These are phyloP conservation scores for Trichonephila clavipes DNA, from an alignment of 1,140 invertebrate species.

Conservation along the genomic window DNA sequence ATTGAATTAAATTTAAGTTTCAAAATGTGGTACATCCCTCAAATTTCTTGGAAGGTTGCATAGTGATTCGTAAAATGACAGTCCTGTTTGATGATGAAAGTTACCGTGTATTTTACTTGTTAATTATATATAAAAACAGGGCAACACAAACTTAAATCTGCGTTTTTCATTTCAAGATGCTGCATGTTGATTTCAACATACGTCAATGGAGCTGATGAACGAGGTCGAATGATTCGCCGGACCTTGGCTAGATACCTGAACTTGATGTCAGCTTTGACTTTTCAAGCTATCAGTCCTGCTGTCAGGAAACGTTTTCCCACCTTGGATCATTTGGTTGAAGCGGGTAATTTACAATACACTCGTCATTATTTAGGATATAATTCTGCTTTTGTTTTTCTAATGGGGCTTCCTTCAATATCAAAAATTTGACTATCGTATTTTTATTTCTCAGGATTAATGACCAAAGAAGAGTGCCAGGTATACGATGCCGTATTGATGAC, in stretches of 20 bases:
- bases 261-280: conserved; percentile 70
- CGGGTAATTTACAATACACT: conserved; percentile 76
- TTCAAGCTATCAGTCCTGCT: conserved; percentile 67
- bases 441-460: conserved; percentile 86
- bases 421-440: background rate
- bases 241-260: conserved; percentile 79
- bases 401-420: background rate
- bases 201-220: conserved; percentile 78
- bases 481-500: conserved; percentile 92
- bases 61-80: no score
- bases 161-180: background rate
- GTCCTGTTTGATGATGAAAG: no score
- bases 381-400: background rate
- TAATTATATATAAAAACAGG: no score
- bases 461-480: conserved; percentile 93
- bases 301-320: conserved; percentile 72
- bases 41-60: no score
- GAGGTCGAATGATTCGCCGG: conserved; percentile 78
- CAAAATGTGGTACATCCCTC: no score
- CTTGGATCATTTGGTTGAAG: conserved; percentile 70
- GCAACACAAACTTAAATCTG: no score
- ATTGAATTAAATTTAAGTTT: no score
- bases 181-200: conserved; percentile 83
- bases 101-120: no score
- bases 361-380: background rate